phyloP scores from a whole-genome alignment of 2,113 vertebrate species.

The Grammomys dolichurus region DNA sequence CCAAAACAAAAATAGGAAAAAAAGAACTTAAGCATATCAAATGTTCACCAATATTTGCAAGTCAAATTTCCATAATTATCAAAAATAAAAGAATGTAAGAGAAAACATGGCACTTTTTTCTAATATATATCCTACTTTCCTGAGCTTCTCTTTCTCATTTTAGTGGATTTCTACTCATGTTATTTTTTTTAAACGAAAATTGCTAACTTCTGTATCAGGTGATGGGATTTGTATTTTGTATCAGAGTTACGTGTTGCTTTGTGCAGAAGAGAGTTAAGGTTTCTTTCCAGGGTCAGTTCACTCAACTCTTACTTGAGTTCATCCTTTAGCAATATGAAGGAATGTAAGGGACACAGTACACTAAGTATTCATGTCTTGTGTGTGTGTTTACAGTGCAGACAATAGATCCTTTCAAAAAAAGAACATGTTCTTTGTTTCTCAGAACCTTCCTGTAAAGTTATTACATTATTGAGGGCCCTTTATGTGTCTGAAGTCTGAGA shows the following conservation, averaged over 20 bases:
- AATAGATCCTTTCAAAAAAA: neutral
- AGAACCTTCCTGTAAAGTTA: neutral
- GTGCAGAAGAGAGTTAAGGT: fast-evolving
- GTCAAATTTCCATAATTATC: neutral
- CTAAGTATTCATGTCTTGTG: neutral
- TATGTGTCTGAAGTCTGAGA: neutral
- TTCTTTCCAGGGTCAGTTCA: neutral
- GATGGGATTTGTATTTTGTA: no score
- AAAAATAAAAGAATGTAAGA: neutral
- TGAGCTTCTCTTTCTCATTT: neutral
- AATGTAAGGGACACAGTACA: neutral
- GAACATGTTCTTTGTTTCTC: neutral
- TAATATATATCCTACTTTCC: neutral
- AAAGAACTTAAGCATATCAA: neutral
- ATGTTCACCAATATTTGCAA: neutral
- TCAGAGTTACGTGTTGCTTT: no score
- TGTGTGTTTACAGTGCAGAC: neutral
- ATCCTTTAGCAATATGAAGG: no score
- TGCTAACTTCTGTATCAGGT: neutral
- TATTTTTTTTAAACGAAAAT: no score
- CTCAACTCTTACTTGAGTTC: no score
- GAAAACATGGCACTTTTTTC: neutral
- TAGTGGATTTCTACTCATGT: neutral
- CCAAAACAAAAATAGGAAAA: neutral
- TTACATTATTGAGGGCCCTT: neutral